Conservation (phyloP, 1,140 invertebrate species). For the Micrasema longulum region DNA sequence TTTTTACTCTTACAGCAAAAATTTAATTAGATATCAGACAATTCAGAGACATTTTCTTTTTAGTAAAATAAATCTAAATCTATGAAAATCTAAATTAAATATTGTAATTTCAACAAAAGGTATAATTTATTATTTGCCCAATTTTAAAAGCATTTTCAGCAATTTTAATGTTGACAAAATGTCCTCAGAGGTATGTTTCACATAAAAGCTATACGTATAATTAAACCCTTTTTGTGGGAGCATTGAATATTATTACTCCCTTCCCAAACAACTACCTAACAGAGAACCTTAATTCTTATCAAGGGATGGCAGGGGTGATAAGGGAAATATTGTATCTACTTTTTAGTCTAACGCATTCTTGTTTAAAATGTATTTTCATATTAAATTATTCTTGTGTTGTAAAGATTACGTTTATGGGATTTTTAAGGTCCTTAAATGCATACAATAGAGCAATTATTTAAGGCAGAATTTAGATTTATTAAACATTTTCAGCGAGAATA, state of each 20-base stretch:
- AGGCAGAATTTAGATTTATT: no score
- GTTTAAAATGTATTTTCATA: background rate
- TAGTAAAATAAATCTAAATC: no score
- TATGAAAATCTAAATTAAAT: no score
- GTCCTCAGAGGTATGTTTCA: background rate
- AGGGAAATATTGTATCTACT: background rate
- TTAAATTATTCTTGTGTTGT: background rate
- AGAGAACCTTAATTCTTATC: conserved; percentile 17
- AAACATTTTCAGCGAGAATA: no score
- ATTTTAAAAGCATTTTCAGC: conserved; percentile 6
- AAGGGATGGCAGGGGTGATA: background rate
- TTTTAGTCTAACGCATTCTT: background rate
- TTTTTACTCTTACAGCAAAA: no score
- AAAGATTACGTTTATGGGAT: background rate
- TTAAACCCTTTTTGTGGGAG: background rate
- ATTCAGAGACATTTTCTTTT: no score
- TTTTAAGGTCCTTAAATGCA: no score
- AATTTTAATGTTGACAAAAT: conserved; percentile 17
- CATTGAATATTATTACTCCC: conserved; percentile 12
- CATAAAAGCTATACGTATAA: background rate
- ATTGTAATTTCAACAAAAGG: no score
- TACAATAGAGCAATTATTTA: no score
- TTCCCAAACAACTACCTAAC: conserved; percentile 7
- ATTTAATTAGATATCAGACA: no score
- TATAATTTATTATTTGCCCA: no score